These are phyloP conservation scores for Rhabditophanes sp. DNA, from an alignment of 2,888 invertebrate genomes.

Conservation along the genomic window DNA sequence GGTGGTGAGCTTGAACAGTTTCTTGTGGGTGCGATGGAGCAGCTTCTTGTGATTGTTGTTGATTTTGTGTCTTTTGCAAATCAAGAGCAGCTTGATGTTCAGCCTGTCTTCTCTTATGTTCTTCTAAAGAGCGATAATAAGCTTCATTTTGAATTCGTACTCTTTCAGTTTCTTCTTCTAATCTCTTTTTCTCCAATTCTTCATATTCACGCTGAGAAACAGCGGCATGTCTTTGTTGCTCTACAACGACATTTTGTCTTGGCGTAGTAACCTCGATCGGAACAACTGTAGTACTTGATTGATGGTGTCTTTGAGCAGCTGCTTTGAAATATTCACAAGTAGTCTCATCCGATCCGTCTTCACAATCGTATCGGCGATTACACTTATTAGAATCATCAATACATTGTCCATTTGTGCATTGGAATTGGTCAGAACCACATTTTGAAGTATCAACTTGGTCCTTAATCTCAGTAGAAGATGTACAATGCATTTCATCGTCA, in stretches of 20 bases:
- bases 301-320: too few species aligned
- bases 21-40: background rate
- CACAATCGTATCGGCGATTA: constrained; percentile 52
- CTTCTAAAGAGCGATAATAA: constrained; percentile 5
- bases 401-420: constrained; percentile 63
- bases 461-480: constrained; percentile 3
- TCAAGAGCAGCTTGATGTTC: constrained; percentile 1
- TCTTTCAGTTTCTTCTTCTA: constrained; percentile 7
- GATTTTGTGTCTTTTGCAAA: constrained; percentile 1
- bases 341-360: constrained; percentile 73
- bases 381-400: constrained; percentile 64
- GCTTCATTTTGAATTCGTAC: constrained; percentile 4
- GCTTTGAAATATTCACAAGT: too few species aligned
- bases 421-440: constrained; percentile 12
- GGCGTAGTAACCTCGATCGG: too few species aligned
- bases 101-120: constrained; percentile 6
- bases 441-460: constrained; percentile 1
- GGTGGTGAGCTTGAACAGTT: background rate
- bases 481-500: constrained; percentile 63
- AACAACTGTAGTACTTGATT: too few species aligned
- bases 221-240: too few species aligned
- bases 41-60: background rate
- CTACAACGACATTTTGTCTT: too few species aligned
- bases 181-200: too few species aligned
- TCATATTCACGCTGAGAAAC: too few species aligned